Evolutionary conservation across 2,888 invertebrate species (phyloP).

Genomic region (Parnassius smintheus): DNA sequence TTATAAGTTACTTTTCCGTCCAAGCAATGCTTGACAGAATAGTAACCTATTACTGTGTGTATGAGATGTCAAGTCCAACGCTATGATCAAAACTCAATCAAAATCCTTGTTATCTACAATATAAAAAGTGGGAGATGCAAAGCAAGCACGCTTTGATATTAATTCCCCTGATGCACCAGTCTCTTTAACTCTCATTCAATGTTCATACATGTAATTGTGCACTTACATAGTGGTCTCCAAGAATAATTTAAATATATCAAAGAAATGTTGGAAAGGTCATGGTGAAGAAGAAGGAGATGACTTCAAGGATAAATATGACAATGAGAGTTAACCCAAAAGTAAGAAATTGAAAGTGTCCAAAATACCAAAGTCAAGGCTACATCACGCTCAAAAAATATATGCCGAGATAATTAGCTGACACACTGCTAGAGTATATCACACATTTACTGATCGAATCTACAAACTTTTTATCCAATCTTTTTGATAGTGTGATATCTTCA

Average conservation of each 20-base stretch:
- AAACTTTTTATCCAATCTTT: slow-evolving; percentile 35
- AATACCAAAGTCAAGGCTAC: slow-evolving; percentile 85
- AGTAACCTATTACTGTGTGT: too few species aligned
- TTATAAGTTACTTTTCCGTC: slow-evolving; percentile 89
- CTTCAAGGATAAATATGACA: slow-evolving; percentile 85
- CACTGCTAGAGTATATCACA: neutral
- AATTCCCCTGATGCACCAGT: slow-evolving; percentile 94
- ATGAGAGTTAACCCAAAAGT: slow-evolving; percentile 89
- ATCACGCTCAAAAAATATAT: slow-evolving; percentile 85
- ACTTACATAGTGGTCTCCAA: slow-evolving; percentile 87
- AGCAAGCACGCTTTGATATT: slow-evolving; percentile 89
- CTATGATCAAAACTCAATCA: slow-evolving; percentile 88
- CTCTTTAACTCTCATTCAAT: slow-evolving; percentile 88
- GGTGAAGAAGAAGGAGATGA: slow-evolving; percentile 91
- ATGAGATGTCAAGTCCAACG: slow-evolving; percentile 88
- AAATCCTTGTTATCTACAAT: slow-evolving; percentile 92
- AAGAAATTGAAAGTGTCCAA: slow-evolving; percentile 89
- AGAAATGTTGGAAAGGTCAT: slow-evolving; percentile 90
- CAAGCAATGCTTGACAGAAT: slow-evolving; percentile 86
- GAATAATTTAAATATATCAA: slow-evolving; percentile 90
- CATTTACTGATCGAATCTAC: slow-evolving; percentile 47
- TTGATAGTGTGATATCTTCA: slow-evolving; percentile 61
- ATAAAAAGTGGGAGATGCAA: slow-evolving; percentile 88
- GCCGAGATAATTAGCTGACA: neutral
- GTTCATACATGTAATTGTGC: slow-evolving; percentile 93